A percentile compares a stretch with the other conserved stretches of the same genome.
Evolutionary conservation across 2,797 vertebrate species (phyloP).

Genomic region (Falco biarmicus): DNA sequence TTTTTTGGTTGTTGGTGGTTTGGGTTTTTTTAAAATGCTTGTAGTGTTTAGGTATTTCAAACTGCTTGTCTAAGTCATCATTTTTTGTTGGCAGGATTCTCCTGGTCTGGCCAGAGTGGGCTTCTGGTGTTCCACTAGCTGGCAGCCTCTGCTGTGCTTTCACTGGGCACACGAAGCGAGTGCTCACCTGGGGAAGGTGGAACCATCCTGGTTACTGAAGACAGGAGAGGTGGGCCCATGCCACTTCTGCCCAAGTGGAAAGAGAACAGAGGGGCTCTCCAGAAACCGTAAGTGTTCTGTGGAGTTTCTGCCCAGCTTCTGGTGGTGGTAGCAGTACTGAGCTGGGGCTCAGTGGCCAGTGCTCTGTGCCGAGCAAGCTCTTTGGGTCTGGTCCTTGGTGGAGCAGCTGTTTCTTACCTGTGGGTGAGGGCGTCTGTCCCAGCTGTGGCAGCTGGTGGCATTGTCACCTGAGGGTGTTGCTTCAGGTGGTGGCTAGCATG

Average conservation of each 20-base stretch:
- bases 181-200: fast-evolving
- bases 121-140: fast-evolving
- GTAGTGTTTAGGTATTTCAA: fast-evolving
- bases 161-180: fast-evolving
- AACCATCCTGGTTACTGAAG: background rate
- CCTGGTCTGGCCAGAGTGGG: no score
- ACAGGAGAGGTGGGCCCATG: fast-evolving
- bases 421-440: no score
- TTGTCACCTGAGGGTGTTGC: fast-evolving
- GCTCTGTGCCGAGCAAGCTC: background rate
- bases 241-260: fast-evolving
- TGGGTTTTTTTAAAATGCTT: fast-evolving
- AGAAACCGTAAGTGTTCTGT: fast-evolving
- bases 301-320: background rate
- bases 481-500: background rate
- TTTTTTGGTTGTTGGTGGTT: no score
- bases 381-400: fast-evolving
- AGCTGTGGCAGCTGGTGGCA: background rate
- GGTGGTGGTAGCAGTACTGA: background rate
- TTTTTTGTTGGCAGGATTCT: background rate
- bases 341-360: background rate
- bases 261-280: fast-evolving
- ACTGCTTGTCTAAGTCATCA: fast-evolving
- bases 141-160: fast-evolving
- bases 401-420: no score